phyloP scores from a whole-genome alignment of 2,797 vertebrate species.

The Florisuga fusca region DNA sequence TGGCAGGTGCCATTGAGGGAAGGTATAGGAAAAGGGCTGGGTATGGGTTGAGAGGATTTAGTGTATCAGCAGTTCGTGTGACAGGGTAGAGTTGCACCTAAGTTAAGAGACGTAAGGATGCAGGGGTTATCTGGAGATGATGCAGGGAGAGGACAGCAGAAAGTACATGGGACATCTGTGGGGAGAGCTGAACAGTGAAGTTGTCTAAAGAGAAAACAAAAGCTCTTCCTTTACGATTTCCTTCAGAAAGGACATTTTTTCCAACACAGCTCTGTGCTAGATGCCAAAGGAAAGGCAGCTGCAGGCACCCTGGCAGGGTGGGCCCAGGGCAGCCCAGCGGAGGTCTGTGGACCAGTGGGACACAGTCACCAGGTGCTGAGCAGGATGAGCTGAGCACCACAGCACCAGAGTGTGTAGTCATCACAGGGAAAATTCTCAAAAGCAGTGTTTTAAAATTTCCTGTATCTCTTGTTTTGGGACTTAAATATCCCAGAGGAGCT shows the following conservation, averaged over 20 bases:
- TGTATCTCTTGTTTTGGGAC: not conserved
- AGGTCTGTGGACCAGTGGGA: not conserved
- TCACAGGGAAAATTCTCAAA: not conserved
- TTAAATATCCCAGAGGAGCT: not conserved
- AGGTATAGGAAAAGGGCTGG: not conserved
- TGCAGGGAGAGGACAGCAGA: not conserved
- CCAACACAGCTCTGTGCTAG: not conserved
- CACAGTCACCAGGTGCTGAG: not conserved
- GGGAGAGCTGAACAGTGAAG: not conserved
- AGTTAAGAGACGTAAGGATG: not conserved
- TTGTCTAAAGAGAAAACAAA: not conserved
- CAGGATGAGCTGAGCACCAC: fast-evolving
- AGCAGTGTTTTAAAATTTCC: not conserved
- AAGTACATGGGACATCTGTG: not conserved
- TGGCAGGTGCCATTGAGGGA: not conserved
- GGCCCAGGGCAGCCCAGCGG: not conserved
- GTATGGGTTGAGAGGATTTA: not conserved
- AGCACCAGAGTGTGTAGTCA: not conserved
- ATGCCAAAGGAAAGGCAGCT: not conserved
- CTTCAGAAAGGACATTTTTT: not conserved
- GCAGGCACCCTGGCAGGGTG: not conserved
- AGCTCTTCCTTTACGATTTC: not conserved
- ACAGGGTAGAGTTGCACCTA: not conserved
- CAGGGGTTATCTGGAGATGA: not conserved
- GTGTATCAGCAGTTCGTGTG: fast-evolving